A percentile compares a stretch with the other conserved stretches of the same genome.
Evolutionary conservation across 2,797 vertebrate species (phyloP).

Genomic region (Mus minutoides): DNA sequence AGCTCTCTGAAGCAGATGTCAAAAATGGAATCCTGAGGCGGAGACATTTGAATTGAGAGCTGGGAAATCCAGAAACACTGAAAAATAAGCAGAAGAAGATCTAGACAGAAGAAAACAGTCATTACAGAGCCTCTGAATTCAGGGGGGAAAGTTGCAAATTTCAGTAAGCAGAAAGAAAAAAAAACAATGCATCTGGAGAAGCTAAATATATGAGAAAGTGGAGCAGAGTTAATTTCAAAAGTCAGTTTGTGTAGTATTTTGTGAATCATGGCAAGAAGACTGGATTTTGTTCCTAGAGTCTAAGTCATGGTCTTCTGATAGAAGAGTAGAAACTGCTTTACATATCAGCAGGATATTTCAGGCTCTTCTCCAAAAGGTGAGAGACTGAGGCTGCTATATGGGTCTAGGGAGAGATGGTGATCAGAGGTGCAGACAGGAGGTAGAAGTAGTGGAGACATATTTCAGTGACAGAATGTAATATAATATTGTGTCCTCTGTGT

Average conservation of each 20-base stretch:
- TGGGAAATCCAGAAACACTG: background rate
- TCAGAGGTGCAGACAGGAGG: background rate
- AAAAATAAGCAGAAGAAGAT: background rate
- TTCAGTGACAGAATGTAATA: background rate
- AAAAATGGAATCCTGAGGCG: background rate
- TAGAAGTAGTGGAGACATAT: background rate
- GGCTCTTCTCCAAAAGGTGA: background rate
- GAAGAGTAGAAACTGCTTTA: background rate
- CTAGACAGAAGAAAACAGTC: background rate
- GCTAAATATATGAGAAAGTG: background rate
- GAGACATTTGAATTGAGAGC: background rate
- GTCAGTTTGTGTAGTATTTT: background rate
- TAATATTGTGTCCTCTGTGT: slow-evolving; percentile 21
- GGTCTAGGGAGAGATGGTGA: background rate
- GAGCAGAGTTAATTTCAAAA: background rate
- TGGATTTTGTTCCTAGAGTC: background rate
- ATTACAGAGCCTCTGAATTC: background rate
- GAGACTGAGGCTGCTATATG: background rate
- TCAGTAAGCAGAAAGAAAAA: background rate
- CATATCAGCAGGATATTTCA: background rate
- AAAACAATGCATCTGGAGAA: background rate
- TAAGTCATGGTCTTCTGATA: background rate
- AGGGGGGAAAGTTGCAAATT: background rate
- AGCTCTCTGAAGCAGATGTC: background rate
- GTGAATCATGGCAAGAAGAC: background rate